Evolutionary conservation across 35 echinoderm and acorn worm genomes (phyloP), one percentile per base, ranked within the genome.

Genomic region (Amphiura filiformis): DNA sequence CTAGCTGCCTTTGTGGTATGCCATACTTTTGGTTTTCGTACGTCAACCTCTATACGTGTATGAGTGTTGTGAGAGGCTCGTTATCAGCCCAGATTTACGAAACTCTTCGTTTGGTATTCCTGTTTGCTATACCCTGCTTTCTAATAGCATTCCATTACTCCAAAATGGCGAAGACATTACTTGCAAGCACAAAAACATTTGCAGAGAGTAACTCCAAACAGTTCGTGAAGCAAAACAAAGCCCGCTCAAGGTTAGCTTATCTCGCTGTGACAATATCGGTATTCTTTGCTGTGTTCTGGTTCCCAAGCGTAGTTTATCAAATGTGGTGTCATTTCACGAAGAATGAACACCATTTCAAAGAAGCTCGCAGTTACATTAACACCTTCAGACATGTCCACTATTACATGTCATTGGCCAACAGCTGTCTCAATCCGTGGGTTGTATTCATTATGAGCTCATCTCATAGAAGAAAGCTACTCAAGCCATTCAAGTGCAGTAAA

Each of bases 281-380:
- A 14, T 93, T 97, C 42, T 97, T 97, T 56, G 86, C 75, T 36
- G 76, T 97, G 1, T 97, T 88, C 75, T 97, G 95, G 95, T 86
- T 97, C 17, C 95, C 95, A 15, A 91, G 93, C 78, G 92, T 96
- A 26, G 32, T 56, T 12, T 96, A 89, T 31, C 78, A 80, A 20
- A 26, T 96, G 34, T 92, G 90, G 89, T 70, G 7, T 70, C 86
- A 92, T 78, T 96, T 86, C 26, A 13, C 64, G 0, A 32, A n/a
- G 13, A 56, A 37, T 36, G 83, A 12, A 9, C 61, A 41, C 1
- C 32, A 28, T 23, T 11, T 36, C 0, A 20, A 0, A 18, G 42
- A 31, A 1, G 20, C 56, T 0, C 13, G 0, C 13, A 31, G 9
- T 1, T 38, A 76, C 2, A 34, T 38, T 3, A 37, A 85, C 56